Conservation (phyloP, 2,797 vertebrate genomes). For the Rhinogobio ventralis region DNA sequence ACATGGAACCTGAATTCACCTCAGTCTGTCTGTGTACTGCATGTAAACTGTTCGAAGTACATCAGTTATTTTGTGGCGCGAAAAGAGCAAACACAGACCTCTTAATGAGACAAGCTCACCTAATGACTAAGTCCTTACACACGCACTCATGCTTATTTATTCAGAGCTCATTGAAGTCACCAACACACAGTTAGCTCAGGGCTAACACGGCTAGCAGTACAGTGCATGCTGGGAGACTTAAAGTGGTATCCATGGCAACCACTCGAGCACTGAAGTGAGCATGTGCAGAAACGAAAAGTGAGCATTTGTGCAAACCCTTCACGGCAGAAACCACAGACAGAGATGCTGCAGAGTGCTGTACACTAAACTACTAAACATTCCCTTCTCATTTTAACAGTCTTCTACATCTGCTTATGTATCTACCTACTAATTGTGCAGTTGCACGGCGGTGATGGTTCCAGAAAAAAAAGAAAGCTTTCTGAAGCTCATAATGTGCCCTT, state of each 20-base stretch:
- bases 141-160: constrained; percentile 13
- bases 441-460: constrained; percentile 39
- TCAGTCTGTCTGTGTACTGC: not conserved
- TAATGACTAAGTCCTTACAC: constrained; percentile 9
- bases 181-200: constrained; percentile 47
- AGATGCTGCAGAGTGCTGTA: constrained; percentile 17
- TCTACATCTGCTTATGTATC: not conserved
- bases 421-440: not conserved
- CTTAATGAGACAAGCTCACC: not conserved
- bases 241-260: constrained; percentile 56
- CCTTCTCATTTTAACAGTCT: not conserved
- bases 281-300: constrained; percentile 66
- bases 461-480: constrained; percentile 57
- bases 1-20: not conserved
- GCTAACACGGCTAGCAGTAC: constrained; percentile 38
- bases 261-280: constrained; percentile 39
- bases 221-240: constrained; percentile 43
- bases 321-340: not conserved
- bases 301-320: constrained; percentile 66
- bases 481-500: constrained; percentile 58
- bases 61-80: not conserved
- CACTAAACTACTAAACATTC: constrained; percentile 13
- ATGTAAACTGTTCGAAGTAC: not conserved
- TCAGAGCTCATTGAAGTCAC: constrained; percentile 4
- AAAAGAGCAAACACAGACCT: not conserved